phyloP scores from a whole-genome alignment of 2,113 vertebrate genomes.

The Murina feae region DNA sequence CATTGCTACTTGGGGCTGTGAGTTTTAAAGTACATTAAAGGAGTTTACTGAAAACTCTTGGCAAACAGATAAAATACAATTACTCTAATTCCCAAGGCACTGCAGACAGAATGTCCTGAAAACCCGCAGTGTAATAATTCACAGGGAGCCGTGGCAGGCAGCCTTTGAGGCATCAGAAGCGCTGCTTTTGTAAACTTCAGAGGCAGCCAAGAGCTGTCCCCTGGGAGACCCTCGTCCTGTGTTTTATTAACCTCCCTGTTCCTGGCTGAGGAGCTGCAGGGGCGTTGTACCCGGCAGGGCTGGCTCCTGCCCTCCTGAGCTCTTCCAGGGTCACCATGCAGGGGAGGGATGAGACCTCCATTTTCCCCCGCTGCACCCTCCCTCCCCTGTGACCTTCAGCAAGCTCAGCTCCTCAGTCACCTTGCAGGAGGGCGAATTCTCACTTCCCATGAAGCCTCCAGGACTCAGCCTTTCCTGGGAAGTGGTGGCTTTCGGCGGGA shows the following conservation, averaged over 20 bases:
- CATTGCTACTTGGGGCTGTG: slow-evolving; percentile 39
- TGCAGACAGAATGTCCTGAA: slow-evolving; percentile 43
- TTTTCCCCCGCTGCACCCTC: neutral
- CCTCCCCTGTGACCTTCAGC: neutral
- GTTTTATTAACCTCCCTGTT: slow-evolving; percentile 49
- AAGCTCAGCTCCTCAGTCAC: neutral
- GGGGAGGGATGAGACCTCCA: neutral
- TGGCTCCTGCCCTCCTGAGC: neutral
- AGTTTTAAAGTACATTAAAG: slow-evolving; percentile 52
- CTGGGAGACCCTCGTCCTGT: neutral
- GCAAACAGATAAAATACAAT: slow-evolving; percentile 74
- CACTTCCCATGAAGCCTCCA: accelerated
- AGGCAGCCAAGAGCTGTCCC: slow-evolving; percentile 32
- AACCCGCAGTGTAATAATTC: slow-evolving; percentile 63
- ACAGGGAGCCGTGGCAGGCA: slow-evolving; percentile 19
- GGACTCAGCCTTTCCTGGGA: neutral
- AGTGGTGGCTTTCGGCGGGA: neutral
- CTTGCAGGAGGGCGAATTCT: neutral
- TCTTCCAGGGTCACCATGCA: neutral
- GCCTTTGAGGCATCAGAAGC: slow-evolving; percentile 29
- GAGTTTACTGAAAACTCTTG: slow-evolving; percentile 64
- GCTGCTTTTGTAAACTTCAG: slow-evolving; percentile 58
- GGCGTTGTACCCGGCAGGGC: neutral
- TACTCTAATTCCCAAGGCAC: slow-evolving; percentile 55
- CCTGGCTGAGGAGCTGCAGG: neutral